These are phyloP conservation scores for Acrobasis suavella DNA, from an alignment of 2,888 invertebrate genomes.

Conservation along the genomic window DNA sequence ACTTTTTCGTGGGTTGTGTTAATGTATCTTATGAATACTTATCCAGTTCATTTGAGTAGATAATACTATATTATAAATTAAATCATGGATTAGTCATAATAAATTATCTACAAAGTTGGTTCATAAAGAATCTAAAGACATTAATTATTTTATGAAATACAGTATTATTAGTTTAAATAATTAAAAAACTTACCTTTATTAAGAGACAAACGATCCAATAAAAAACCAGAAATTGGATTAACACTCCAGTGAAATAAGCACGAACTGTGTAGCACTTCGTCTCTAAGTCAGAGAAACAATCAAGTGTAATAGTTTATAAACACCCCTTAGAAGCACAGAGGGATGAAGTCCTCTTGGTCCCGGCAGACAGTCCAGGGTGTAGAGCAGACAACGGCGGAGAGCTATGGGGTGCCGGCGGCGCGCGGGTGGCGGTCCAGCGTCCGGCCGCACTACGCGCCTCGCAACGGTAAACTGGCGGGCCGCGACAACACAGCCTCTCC, in stretches of 20 bases:
- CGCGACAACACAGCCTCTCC: conserved; percentile 76
- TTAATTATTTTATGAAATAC: no score
- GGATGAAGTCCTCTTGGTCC: conserved; percentile 46
- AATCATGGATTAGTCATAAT: no score
- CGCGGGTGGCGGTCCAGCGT: conserved; percentile 74
- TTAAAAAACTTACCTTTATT: conserved; percentile 60
- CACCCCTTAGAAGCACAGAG: conserved; percentile 54
- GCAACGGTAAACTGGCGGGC: conserved; percentile 81
- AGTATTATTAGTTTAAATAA: neutral
- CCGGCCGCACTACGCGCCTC: conserved; percentile 82
- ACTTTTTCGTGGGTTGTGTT: neutral
- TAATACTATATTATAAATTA: neutral
- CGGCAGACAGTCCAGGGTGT: conserved; percentile 51
- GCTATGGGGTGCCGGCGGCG: conserved; percentile 70
- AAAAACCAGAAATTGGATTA: conserved; percentile 73
- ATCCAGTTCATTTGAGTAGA: neutral
- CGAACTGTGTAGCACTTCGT: conserved; percentile 76
- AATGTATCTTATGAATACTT: neutral
- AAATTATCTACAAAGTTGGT: no score
- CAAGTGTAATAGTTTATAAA: conserved; percentile 51
- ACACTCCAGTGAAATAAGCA: conserved; percentile 77
- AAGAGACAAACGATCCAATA: conserved; percentile 73
- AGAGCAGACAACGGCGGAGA: conserved; percentile 48
- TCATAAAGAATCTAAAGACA: no score
- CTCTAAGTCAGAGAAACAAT: conserved; percentile 59